Evolutionary conservation across 2,797 vertebrate species (phyloP), one percentile per base, ranked within the genome.

Genomic region (Pyrrhura leucotis): DNA sequence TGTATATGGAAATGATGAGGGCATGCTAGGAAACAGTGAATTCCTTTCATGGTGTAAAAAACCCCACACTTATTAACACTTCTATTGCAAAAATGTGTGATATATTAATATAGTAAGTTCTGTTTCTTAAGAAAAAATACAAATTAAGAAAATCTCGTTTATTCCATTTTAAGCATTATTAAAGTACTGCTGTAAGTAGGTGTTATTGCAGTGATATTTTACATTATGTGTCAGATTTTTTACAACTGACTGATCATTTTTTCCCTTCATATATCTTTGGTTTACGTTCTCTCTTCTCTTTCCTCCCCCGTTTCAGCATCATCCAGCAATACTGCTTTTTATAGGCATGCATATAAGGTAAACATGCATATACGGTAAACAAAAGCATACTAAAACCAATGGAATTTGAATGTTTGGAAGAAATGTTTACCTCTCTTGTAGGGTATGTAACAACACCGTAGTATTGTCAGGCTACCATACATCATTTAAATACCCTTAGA

Each of bases 401-500:
- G 79, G 59, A 94, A 86, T 95, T 85, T 90, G 48, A 96, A 58
- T 88, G 78, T 66, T 95, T 90, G 66, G 80, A 93, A 85, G 88
- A 82, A 96, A 85, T 93, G 81, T 96, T 96, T 92, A 68, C 68
- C 88, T 89, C 75, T 71, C 45, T 83, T 80, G 45, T 50, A 86
- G 69, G 69, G 45, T 88, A 78, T 56, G 62, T 85, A 96, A 56
- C 51, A 85, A 90, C 89, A 68, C 72, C 75, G 7, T 80, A 94
- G 73, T 95, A 95, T 42, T 96, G 93, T 96, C 87, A 85, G 65
- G 40, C 81, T 95, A 82, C 90, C 77, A 20, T 91, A 89, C 66
- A 91, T 97, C 78, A 92, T 89, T 95, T 96, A 94, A 71, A 84
- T 97, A 80, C 85, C 65, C 72, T 95, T 89, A 96, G 81, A 75